Evolutionary conservation across 2,888 invertebrate species (phyloP), one percentile per base, ranked within the genome.

Genomic region (Lepidonotus clava): DNA sequence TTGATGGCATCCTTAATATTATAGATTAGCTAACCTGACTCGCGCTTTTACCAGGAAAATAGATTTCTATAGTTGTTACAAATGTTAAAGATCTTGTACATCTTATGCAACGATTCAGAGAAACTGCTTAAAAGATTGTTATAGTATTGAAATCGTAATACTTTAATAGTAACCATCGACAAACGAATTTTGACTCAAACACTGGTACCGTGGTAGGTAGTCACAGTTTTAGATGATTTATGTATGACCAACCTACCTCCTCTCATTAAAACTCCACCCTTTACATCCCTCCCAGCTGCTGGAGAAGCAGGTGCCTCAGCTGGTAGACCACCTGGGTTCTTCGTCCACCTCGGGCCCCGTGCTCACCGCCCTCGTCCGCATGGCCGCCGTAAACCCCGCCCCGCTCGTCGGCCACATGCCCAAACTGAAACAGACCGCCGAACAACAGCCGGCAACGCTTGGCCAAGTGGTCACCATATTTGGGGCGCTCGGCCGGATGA

Each of bases 251-350:
- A 46, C 46, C 8, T 8, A 46, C 46, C 46, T 46, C 46, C 8
- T 8, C 8, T 11, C 8, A 46, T 46, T 46, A 18, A 18, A 46
- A 8, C 46, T 11, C 46, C 8, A 46, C 46, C 46, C 18, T n/a
- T n/a, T n/a, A 8, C 46, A 46, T 18, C 46, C 46, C 8, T 93
- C 93, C 51, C 93, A 97, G 96, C 95, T 97, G 2, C 94, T 98
- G 90, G 97, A 97, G 94, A 96, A 96, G 0, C 97, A 97, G 92
- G 96, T 98, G 76, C 96, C 97, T 0, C 97, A 97, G 93, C 95
- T 98, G 87, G 96, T 97, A 92, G 96, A 97, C 71, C 97, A 97
- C 92, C 95, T 98, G 85, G 95, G 95, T 90, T 94, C 95, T 90
- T 95, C 95, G 32, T 95, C 96, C 86, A 96, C 96, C 34, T 95